phyloP scores from a whole-genome alignment of 2,797 vertebrate species.

The Malurus splendens region DNA sequence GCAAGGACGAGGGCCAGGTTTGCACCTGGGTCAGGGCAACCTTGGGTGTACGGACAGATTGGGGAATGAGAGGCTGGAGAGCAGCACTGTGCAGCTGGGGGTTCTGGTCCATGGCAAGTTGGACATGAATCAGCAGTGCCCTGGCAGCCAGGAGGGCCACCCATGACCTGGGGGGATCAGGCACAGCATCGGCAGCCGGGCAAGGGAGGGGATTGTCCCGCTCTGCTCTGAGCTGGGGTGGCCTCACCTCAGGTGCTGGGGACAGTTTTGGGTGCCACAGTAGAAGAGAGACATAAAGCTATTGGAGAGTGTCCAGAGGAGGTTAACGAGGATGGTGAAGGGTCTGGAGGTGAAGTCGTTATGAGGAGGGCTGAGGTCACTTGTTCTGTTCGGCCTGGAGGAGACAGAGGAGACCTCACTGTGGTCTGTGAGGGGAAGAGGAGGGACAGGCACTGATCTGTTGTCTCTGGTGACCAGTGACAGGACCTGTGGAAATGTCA shows the following conservation, averaged over 20 bases:
- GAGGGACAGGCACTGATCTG: neutral
- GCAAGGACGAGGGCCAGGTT: neutral
- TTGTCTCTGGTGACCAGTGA: neutral
- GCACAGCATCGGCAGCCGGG: fast-evolving
- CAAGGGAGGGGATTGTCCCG: neutral
- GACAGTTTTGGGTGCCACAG: neutral
- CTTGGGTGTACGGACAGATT: neutral
- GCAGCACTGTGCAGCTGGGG: neutral
- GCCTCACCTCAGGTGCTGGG: neutral
- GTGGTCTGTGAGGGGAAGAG: neutral
- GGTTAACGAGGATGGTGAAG: neutral
- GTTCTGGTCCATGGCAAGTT: fast-evolving
- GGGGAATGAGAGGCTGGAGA: neutral
- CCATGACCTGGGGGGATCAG: fast-evolving
- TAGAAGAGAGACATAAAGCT: neutral
- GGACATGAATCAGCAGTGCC: neutral
- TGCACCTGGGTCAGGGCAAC: fast-evolving
- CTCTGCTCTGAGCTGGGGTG: neutral
- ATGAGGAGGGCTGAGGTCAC: neutral
- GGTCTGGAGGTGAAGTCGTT: fast-evolving
- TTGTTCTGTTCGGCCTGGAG: neutral
- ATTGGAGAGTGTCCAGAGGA: neutral
- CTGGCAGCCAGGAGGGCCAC: neutral
- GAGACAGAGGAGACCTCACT: neutral
- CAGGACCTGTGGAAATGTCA: neutral